Conservation (phyloP, 1,140 invertebrate species). For the Drosophila malerkotliana region DNA sequence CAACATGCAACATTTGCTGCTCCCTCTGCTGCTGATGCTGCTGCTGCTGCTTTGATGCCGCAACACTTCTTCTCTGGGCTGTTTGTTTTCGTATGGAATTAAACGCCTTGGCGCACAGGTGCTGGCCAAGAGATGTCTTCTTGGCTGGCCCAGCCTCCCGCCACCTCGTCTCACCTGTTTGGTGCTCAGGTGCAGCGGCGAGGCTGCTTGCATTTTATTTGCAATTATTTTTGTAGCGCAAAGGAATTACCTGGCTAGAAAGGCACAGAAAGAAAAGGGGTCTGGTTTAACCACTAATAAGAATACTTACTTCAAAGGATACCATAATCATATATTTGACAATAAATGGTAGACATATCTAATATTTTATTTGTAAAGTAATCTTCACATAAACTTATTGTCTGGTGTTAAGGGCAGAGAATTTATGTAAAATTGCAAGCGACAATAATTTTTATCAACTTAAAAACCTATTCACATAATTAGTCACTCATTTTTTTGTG, state of each 20-base stretch:
- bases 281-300: no score
- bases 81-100: constrained; percentile 79
- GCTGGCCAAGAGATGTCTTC: constrained; percentile 61
- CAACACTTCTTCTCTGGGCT: constrained; percentile 63
- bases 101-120: constrained; percentile 73
- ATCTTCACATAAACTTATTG: no score
- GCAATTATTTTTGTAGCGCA: constrained; percentile 81
- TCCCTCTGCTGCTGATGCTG: constrained; percentile 42
- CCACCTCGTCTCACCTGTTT: constrained; percentile 7
- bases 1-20: constrained; percentile 73
- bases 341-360: no score
- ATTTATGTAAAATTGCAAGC: no score
- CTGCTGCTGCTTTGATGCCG: constrained; percentile 27
- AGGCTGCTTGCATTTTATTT: constrained; percentile 75
- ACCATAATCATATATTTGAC: no score
- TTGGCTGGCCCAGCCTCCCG: constrained; percentile 27
- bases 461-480: neutral
- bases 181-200: constrained; percentile 64
- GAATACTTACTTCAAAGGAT: no score
- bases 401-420: no score
- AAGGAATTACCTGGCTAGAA: constrained; percentile 60
- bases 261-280: constrained; percentile 18
- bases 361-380: no score
- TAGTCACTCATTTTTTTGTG: neutral
- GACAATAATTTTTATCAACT: neutral